phyloP scores from a whole-genome alignment of 1,140 invertebrate species.

The Argopecten irradians region DNA sequence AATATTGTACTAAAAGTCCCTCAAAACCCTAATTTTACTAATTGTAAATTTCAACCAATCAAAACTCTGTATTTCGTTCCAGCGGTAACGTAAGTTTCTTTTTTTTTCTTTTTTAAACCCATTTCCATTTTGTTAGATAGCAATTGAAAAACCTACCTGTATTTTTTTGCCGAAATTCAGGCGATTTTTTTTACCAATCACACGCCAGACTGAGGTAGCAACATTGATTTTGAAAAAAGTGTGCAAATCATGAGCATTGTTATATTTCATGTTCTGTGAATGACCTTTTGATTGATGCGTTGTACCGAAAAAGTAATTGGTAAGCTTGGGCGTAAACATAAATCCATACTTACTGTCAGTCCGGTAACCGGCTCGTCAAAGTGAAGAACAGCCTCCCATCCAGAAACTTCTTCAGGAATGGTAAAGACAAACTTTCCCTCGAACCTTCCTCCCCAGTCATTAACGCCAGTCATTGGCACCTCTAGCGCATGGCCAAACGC shows the following conservation, averaged over 20 bases:
- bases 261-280: neutral
- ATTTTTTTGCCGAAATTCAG: neutral
- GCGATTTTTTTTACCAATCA: neutral
- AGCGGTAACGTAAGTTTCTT: too few relatives aligned
- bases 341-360: conserved; percentile 40
- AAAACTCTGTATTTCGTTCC: too few relatives aligned
- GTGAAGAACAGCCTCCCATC: conserved; percentile 52
- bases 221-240: neutral
- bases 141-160: too few relatives aligned
- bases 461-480: conserved; percentile 28
- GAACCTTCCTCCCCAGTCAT: conserved; percentile 52
- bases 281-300: neutral
- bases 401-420: conserved; percentile 43
- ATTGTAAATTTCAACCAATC: too few relatives aligned
- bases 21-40: too few relatives aligned
- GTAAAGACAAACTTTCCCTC: conserved; percentile 42
- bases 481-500: neutral
- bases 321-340: neutral
- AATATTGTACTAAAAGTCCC: too few relatives aligned
- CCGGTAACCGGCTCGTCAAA: conserved; percentile 48
- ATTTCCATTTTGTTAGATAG: too few relatives aligned
- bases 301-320: neutral
- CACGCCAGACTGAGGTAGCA: neutral
- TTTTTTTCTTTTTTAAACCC: too few relatives aligned
- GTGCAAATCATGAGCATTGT: too few relatives aligned